Base-by-base conservation (phyloP, 2,113 vertebrate species). In the Amphiprion ocellaris region DNA sequence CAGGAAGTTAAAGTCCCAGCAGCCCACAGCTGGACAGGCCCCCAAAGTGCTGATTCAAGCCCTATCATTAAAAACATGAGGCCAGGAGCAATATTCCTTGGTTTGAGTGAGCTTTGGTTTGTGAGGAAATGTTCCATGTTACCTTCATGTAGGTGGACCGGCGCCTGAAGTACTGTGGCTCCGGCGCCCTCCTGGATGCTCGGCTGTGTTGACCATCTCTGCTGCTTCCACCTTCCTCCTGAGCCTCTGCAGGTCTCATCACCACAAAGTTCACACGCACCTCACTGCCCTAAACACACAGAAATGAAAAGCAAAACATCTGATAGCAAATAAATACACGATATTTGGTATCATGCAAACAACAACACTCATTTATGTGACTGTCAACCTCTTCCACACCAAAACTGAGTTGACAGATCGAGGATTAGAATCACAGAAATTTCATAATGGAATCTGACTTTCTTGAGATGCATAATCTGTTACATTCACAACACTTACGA, bases 261-360 rank as follows among this genome's bases (percentile, higher is more conserved):
- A 97, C 95, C 59, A 97, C 96, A 80, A 98, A 97, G 92, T 97
- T 97, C 73, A 98, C 97, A 26, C 96, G 93, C 46, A 95, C 93
- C 82, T 97, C 97, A 15, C 96, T 97, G 70, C 79, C 95, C 97
- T 97, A 82, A 30, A 85, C 8, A 30, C 21, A 74, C 44, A 64
- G 12, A 74, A 1, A 55, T 19, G 0, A 72, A 74, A 44, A 24
- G 1, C 1, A 61, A 77, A 56, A 8, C 3, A 39, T 28, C 33
- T 46, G n/a, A 55, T 55, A 9, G 7, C 30, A 8, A 73, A 56
- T 9, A n/a, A 7, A 9, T 37, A 37, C 4, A 4, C 11, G 9
- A 50, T 24, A 12, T 47, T 4, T 58, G 26, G 17, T 47, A 44
- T 1, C 53, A 37, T 54, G 33, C 19, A 37, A 37, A 37, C 33